These are phyloP conservation scores for Lithophane leautieri DNA, from an alignment of 2,888 invertebrate genomes.

Conservation along the genomic window DNA sequence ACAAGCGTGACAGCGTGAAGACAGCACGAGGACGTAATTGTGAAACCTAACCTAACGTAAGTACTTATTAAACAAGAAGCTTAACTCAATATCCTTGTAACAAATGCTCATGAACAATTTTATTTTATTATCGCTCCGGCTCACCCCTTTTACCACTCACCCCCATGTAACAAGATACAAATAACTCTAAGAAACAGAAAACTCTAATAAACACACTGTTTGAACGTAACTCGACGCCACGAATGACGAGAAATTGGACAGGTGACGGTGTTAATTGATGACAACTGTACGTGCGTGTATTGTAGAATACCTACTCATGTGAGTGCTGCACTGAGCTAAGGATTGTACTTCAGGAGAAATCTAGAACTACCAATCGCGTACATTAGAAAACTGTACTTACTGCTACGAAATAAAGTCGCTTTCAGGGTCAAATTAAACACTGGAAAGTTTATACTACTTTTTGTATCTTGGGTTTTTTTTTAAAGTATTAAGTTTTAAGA, in stretches of 20 bases:
- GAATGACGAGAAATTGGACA: slow-evolving; percentile 28
- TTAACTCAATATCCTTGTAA: neutral
- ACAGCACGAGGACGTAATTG: neutral
- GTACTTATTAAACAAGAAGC: neutral
- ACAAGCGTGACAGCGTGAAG: neutral
- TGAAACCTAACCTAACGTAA: no score
- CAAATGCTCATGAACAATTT: neutral
- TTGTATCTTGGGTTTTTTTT: no score
- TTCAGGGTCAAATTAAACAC: neutral
- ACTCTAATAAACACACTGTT: slow-evolving; percentile 27
- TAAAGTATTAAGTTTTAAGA: no score
- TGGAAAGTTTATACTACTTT: no score
- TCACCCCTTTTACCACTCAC: neutral
- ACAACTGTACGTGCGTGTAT: slow-evolving; percentile 29
- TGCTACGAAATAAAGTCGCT: neutral
- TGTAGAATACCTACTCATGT: neutral
- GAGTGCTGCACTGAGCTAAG: neutral
- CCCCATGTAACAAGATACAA: slow-evolving; percentile 62
- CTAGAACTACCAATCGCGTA: neutral
- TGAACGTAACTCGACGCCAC: slow-evolving; percentile 21
- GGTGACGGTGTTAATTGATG: slow-evolving; percentile 42
- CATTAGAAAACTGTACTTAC: neutral
- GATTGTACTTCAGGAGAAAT: neutral
- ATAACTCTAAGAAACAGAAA: slow-evolving; percentile 70
- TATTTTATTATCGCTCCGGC: neutral